Evolutionary conservation across 2,113 vertebrate genomes (phyloP).

Genomic region (Halcyon senegalensis): DNA sequence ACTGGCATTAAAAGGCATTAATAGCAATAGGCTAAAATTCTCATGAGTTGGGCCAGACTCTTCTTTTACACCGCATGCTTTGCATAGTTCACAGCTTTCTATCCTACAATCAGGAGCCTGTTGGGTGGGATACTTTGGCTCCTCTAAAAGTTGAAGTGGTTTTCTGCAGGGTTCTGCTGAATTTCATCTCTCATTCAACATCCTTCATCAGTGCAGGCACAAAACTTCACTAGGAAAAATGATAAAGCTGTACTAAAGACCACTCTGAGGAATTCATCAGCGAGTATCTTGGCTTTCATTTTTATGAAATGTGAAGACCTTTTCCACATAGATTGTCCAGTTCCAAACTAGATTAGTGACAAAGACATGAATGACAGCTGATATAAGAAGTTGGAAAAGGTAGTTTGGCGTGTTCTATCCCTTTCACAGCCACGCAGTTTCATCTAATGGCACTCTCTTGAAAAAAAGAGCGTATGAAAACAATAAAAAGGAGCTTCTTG

Average conservation of each 20-base stretch:
- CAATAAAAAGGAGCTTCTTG: not conserved
- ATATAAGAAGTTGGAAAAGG: not conserved
- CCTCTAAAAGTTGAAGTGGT: not conserved
- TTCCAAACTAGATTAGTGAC: not conserved
- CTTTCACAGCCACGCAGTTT: not conserved
- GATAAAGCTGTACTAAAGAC: not conserved
- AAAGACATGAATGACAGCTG: not conserved
- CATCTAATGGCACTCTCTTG: not conserved
- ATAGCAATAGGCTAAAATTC: not conserved
- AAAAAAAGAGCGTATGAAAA: not conserved
- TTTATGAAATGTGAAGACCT: not conserved
- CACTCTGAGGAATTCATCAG: not conserved
- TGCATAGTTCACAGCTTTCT: not conserved
- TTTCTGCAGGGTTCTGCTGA: not conserved
- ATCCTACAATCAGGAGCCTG: accelerated
- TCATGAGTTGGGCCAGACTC: not conserved
- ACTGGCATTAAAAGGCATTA: not conserved
- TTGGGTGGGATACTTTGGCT: not conserved
- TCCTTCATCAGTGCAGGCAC: not conserved
- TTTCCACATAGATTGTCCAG: not conserved
- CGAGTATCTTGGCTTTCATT: not conserved
- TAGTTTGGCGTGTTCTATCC: not conserved
- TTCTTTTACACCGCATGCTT: not conserved
- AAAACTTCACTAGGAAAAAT: not conserved
- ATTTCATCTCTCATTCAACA: not conserved